Percentiles rank a stretch among this genome's conserved stretches.
Conservation (phyloP, 2,113 vertebrate species). For the Trogon surrucura region DNA sequence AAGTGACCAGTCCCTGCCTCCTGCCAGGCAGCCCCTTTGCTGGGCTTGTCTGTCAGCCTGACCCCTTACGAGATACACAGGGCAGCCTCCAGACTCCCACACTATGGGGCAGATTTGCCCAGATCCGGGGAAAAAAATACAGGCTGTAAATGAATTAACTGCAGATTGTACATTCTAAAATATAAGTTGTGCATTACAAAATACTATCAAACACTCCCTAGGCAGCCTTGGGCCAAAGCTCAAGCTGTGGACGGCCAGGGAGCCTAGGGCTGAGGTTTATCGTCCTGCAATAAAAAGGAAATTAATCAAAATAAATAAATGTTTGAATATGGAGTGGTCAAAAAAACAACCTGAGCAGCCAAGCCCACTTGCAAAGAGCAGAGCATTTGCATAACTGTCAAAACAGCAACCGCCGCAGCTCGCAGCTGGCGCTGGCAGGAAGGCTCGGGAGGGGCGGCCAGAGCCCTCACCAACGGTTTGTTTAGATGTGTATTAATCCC, state of each 20-base stretch:
- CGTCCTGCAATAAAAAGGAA: not conserved
- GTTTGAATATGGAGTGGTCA: not conserved
- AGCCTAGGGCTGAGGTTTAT: not conserved
- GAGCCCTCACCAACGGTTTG: not conserved
- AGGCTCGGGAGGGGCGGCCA: not conserved
- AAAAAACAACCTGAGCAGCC: not conserved
- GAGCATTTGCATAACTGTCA: constrained; percentile 58
- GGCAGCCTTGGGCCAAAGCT: not conserved
- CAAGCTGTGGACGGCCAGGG: not conserved
- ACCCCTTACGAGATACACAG: accelerated
- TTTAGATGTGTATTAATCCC: not conserved
- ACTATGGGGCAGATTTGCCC: not conserved
- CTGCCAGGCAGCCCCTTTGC: not conserved
- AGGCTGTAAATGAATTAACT: not conserved
- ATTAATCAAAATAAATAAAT: constrained; percentile 31
- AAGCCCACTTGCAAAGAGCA: not conserved
- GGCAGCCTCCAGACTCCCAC: not conserved
- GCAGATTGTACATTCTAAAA: not conserved
- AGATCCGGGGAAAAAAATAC: not conserved
- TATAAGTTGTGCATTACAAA: not conserved
- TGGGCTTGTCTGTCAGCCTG: accelerated
- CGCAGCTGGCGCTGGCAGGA: constrained; percentile 16
- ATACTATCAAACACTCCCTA: not conserved
- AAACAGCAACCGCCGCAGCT: constrained; percentile 23
- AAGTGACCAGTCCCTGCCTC: not conserved